These are phyloP conservation scores for Numida meleagris DNA, from an alignment of 2,113 vertebrate genomes.

Conservation along the genomic window DNA sequence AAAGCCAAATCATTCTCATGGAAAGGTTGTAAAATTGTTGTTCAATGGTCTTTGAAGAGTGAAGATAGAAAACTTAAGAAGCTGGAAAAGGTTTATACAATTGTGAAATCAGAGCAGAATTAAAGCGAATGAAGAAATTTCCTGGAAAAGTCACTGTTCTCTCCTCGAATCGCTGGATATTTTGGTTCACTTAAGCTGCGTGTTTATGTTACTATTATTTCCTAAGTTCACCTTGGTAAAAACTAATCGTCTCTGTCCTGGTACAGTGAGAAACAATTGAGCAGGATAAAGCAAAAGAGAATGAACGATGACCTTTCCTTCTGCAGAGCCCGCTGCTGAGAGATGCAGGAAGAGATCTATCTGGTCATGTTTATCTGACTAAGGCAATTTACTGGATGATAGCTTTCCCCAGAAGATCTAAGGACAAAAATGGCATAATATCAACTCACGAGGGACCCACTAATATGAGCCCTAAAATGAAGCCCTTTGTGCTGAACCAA, in stretches of 20 bases:
- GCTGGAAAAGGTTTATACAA: neutral
- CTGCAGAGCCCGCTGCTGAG: slow-evolving; percentile 42
- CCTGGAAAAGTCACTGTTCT: neutral
- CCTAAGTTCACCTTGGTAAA: slow-evolving; percentile 53
- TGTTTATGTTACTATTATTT: slow-evolving; percentile 34
- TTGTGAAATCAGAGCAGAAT: neutral
- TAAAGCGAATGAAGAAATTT: slow-evolving; percentile 22
- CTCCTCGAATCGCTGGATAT: neutral
- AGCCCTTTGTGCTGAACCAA: slow-evolving; percentile 56
- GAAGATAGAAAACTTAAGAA: neutral
- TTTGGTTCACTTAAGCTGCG: slow-evolving; percentile 38
- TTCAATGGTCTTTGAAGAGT: neutral
- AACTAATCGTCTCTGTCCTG: neutral
- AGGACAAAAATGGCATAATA: slow-evolving; percentile 69
- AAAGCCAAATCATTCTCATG: neutral
- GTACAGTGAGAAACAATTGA: slow-evolving; percentile 34
- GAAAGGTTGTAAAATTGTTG: neutral
- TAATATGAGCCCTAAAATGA: slow-evolving; percentile 64
- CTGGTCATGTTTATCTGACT: slow-evolving; percentile 64
- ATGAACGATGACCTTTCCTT: slow-evolving; percentile 57
- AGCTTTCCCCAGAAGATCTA: slow-evolving; percentile 65
- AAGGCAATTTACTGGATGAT: slow-evolving; percentile 71
- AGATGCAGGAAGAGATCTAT: slow-evolving; percentile 57
- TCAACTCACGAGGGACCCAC: slow-evolving; percentile 47
- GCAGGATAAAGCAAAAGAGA: slow-evolving; percentile 33